These are phyloP conservation scores for Tonatia bakeri DNA, from an alignment of 2,113 vertebrate genomes.

Conservation along the genomic window DNA sequence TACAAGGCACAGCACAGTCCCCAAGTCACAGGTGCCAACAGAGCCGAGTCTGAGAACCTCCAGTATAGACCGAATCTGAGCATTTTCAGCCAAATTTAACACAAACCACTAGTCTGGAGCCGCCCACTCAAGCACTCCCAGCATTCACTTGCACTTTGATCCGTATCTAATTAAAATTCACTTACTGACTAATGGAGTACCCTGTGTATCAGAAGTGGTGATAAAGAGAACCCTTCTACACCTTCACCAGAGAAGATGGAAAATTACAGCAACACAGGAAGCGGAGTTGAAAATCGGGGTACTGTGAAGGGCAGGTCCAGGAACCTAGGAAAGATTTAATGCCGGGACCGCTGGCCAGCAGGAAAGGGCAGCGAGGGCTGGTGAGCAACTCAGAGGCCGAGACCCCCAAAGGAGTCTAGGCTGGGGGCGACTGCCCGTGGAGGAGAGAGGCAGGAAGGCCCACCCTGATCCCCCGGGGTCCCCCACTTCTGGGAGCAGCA, in stretches of 20 bases:
- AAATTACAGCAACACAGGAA: not conserved
- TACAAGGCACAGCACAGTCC: not conserved
- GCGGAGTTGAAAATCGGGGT: fast-evolving
- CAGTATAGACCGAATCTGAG: fast-evolving
- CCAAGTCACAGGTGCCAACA: not conserved
- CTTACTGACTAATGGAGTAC: too few relatives aligned
- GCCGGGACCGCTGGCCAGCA: not conserved
- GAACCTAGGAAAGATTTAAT: not conserved
- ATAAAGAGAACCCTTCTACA: not conserved
- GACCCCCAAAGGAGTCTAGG: not conserved
- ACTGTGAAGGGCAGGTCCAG: not conserved
- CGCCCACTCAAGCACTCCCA: fast-evolving
- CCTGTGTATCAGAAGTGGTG: not conserved
- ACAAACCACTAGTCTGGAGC: not conserved
- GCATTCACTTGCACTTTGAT: too few relatives aligned
- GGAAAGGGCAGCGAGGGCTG: not conserved
- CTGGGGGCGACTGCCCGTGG: not conserved
- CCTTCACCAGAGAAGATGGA: not conserved
- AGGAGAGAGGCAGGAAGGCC: too few relatives aligned
- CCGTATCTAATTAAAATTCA: not conserved
- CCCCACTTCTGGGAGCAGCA: not conserved
- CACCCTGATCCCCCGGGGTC: not conserved
- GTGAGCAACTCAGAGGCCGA: not conserved
- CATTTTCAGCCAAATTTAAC: not conserved
- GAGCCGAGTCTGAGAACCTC: not conserved